Evolutionary conservation across 2,888 invertebrate species (phyloP), one percentile per base, ranked within the genome.

Genomic region (Pseudeuparius sepicola): DNA sequence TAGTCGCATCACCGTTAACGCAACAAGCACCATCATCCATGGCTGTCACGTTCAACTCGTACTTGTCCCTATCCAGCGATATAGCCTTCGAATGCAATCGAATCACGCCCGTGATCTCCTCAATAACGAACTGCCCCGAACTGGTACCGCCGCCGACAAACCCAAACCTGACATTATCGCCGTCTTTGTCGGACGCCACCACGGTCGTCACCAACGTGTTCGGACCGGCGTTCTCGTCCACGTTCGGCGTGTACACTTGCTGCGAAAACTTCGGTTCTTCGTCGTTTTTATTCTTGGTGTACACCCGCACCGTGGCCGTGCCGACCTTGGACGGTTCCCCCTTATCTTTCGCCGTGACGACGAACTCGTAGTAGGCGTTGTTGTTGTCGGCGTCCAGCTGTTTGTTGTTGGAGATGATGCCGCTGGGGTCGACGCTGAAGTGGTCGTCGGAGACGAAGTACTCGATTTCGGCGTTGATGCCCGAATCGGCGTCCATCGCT

Each of bases 11-110:
- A 3, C 88, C 89, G 45, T 88, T 85, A 9, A 81, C 83, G 59
- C 97, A 98, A 59, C 97, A 98, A 2, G 89, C 85, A 1, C 97
- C 97, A 59, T 98, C 97, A 57, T 98, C 98, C 68, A 88, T 78
- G 2, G 97, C 97, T 0, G 94, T 93, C 5, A 98, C 93, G 59
- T 96, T 97, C 37, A 98, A 64, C 58, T 90, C 90, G 57, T 96
- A 96, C 60, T 93, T 93, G 59, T 93, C 92, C 43, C 87, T 73
- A 56, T 92, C 92, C 45, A 93, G 64, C 0, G 84, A 77, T 46
- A 92, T 92, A 4, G 81, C 76, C 56, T 88, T 86, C 49, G 78
- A 83, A 54, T 88, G 88, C 34, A 93, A 65, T 41, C 92, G 79
- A 49, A 92, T 93, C 16, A 92, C 92, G 48, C 90, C 92, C 28